phyloP scores from a whole-genome alignment of 2,113 vertebrate species.

The Varanus komodoensis region DNA sequence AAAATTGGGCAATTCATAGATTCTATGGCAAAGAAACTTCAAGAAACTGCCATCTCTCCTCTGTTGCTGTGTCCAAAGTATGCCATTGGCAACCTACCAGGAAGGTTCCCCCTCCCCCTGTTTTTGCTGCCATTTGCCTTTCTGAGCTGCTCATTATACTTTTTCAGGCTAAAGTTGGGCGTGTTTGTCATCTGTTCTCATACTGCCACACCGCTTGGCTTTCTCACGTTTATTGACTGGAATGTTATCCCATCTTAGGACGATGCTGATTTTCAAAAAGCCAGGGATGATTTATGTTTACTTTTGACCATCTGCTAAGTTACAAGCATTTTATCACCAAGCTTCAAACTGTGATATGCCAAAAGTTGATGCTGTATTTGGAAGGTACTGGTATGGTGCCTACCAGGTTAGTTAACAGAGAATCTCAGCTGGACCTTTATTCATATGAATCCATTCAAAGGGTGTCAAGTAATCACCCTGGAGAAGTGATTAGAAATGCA shows the following conservation, averaged over 20 bases:
- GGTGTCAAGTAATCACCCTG: too few species aligned
- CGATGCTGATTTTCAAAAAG: neutral
- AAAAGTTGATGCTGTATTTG: too few species aligned
- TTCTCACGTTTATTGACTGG: neutral
- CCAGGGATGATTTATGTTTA: neutral
- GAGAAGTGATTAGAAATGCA: too few species aligned
- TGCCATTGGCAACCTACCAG: neutral
- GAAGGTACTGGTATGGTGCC: too few species aligned
- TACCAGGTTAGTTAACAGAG: too few species aligned
- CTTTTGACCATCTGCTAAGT: neutral
- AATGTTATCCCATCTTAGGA: neutral
- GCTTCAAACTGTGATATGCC: neutral
- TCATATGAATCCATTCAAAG: too few species aligned
- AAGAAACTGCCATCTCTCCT: neutral
- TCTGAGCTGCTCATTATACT: neutral
- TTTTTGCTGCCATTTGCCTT: neutral
- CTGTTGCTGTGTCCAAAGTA: neutral
- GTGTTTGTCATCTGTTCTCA: neutral
- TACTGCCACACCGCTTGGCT: neutral
- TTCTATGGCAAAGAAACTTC: neutral
- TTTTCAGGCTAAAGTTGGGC: neutral
- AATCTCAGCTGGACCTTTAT: too few species aligned
- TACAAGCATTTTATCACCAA: neutral
- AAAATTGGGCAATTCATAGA: neutral
- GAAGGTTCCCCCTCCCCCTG: neutral